Conservation (phyloP, 2,888 invertebrate species). For the Dyspetes luteomarginatus region DNA sequence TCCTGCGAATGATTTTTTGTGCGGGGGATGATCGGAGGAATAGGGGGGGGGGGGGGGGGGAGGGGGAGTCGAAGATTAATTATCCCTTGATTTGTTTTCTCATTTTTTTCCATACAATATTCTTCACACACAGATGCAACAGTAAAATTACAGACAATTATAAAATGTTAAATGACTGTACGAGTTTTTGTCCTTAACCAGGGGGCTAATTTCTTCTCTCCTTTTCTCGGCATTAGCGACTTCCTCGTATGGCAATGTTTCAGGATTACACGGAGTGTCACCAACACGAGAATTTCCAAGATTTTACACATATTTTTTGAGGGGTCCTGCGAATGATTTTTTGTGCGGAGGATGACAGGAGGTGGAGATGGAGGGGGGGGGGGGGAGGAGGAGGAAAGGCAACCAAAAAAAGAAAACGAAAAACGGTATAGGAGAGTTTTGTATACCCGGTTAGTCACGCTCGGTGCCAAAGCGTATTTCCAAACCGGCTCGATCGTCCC, state of each 20-base stretch:
- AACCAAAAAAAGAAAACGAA: conserved; percentile 59
- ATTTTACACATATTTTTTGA: conserved; percentile 16
- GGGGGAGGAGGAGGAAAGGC: conserved; percentile 61
- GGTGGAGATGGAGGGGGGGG: conserved; percentile 64
- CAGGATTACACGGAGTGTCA: too few relatives aligned
- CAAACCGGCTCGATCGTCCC: conserved; percentile 59
- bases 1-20: conserved; percentile 61
- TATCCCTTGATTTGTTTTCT: background rate
- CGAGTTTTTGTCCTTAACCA: background rate
- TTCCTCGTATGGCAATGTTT: conserved; percentile 12
- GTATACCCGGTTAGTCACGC: conserved; percentile 66
- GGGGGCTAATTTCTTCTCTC: background rate
- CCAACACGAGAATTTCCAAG: conserved; percentile 12
- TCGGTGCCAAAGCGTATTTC: conserved; percentile 56
- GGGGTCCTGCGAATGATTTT: conserved; percentile 59
- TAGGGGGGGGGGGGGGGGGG: conserved; percentile 62
- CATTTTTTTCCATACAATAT: background rate
- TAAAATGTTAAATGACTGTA: background rate
- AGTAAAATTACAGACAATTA: background rate
- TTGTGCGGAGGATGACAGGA: conserved; percentile 58
- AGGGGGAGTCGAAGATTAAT: conserved; percentile 36
- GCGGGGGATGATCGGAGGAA: conserved; percentile 59
- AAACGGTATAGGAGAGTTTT: conserved; percentile 58
- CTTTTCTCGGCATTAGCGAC: conserved; percentile 41
- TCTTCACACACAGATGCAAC: background rate